These are phyloP conservation scores for Drosophila borealis DNA, from an alignment of 2,888 invertebrate genomes.

Conservation along the genomic window DNA sequence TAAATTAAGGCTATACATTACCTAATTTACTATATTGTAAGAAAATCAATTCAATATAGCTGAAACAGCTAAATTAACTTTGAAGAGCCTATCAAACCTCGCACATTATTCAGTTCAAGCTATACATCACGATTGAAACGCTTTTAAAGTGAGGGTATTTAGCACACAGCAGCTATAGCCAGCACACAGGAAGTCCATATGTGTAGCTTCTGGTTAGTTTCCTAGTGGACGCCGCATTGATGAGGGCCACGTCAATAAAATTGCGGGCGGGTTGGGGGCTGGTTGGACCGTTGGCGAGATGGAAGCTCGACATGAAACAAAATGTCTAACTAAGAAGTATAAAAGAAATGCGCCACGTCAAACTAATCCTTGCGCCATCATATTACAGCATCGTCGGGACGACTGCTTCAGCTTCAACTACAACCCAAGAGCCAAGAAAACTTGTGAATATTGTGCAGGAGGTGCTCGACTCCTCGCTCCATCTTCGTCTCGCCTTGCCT, in stretches of 20 bases:
- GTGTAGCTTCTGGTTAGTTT: conserved; percentile 34
- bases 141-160: conserved; percentile 25
- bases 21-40: too few species aligned
- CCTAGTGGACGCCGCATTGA: conserved; percentile 50
- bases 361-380: conserved; percentile 83
- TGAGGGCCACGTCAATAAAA: conserved; percentile 54
- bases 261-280: background rate
- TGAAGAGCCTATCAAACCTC: too few species aligned
- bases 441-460: conserved; percentile 78
- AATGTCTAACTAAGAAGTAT: conserved; percentile 72
- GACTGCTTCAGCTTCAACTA: conserved; percentile 28
- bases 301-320: conserved; percentile 69
- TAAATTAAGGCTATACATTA: conserved; percentile 20
- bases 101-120: background rate
- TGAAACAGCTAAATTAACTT: too few species aligned
- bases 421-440: conserved; percentile 58
- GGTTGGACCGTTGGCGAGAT: conserved; percentile 8
- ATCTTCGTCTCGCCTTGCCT: conserved; percentile 16
- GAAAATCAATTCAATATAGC: too few species aligned
- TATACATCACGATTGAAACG: background rate
- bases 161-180: conserved; percentile 8
- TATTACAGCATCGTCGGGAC: conserved; percentile 68
- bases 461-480: conserved; percentile 10
- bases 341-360: conserved; percentile 77
- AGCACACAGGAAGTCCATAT: conserved; percentile 43